A percentile compares a stretch with the other conserved stretches of the same genome.
Evolutionary conservation across 2,113 vertebrate genomes (phyloP).

Genomic region (Heliornis fulica): DNA sequence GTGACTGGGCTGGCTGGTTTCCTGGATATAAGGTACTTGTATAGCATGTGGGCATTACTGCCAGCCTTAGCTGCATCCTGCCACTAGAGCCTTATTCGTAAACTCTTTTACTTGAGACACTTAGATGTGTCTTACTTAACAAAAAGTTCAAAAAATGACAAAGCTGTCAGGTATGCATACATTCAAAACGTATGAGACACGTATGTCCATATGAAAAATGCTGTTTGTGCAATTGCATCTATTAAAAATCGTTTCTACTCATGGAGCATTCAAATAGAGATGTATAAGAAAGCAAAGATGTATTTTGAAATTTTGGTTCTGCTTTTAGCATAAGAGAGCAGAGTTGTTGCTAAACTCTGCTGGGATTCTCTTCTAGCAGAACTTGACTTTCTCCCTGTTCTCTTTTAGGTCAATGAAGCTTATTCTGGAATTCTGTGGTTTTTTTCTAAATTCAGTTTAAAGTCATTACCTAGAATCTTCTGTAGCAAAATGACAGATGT

Average conservation of each 20-base stretch:
- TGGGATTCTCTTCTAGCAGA: neutral
- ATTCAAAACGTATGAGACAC: neutral
- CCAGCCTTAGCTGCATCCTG: neutral
- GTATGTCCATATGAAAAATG: neutral
- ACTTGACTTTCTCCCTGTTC: neutral
- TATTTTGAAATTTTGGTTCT: neutral
- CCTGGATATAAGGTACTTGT: neutral
- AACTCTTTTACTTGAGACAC: neutral
- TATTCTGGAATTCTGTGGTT: neutral
- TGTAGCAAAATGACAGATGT: neutral
- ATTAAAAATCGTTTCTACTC: neutral
- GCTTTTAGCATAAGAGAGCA: neutral
- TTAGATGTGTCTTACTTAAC: neutral
- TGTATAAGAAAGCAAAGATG: neutral
- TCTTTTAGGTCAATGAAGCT: neutral
- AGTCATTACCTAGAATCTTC: neutral
- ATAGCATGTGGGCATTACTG: neutral
- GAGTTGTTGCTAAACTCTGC: neutral
- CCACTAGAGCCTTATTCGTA: neutral
- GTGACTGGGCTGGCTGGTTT: neutral
- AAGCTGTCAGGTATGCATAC: neutral
- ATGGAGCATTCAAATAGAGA: neutral
- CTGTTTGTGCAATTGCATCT: neutral
- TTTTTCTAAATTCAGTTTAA: neutral
- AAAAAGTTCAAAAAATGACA: neutral